These are phyloP conservation scores for Opisthocomus hoazin DNA, from an alignment of 2,113 vertebrate genomes.

Conservation along the genomic window DNA sequence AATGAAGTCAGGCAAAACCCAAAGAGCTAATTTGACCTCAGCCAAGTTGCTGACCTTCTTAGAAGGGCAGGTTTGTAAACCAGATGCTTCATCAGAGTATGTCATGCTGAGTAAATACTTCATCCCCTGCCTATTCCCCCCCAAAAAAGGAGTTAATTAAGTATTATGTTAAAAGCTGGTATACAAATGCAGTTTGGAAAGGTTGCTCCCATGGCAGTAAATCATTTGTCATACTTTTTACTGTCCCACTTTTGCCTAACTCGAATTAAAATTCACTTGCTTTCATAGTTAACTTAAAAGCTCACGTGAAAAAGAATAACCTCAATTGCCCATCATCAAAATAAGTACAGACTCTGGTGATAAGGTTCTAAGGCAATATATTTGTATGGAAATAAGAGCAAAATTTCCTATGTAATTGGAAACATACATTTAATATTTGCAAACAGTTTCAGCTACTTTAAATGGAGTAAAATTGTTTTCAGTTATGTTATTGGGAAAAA, in stretches of 20 bases:
- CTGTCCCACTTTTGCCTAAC: neutral
- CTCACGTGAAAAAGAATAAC: neutral
- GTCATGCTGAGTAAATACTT: neutral
- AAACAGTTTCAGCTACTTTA: neutral
- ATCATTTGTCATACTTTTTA: neutral
- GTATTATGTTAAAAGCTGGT: neutral
- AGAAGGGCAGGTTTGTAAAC: neutral
- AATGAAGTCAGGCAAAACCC: neutral
- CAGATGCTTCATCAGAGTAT: neutral
- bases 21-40: neutral
- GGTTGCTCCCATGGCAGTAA: neutral
- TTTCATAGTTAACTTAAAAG: neutral
- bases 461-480: neutral
- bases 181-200: neutral
- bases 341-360: neutral
- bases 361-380: neutral
- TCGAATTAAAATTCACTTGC: neutral
- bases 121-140: neutral
- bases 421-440: neutral
- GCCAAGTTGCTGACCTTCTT: neutral
- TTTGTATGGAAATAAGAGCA: neutral
- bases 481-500: neutral
- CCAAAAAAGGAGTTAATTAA: neutral
- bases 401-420: neutral
- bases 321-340: neutral